A percentile compares a stretch with the other conserved stretches of the same genome.
phyloP scores from a whole-genome alignment of 2,888 invertebrate genomes.

The Eilema griseolum region DNA sequence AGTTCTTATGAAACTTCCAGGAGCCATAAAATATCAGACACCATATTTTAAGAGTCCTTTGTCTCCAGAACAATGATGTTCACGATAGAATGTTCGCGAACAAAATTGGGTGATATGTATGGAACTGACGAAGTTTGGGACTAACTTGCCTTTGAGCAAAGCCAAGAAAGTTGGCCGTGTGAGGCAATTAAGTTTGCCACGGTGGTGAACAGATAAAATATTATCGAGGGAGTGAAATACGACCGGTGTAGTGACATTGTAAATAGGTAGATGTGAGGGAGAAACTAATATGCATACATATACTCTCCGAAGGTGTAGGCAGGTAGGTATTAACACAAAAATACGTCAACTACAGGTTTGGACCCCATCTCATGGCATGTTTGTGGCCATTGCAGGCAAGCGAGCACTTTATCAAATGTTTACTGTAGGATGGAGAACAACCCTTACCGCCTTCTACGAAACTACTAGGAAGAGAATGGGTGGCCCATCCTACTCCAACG shows the following conservation, averaged over 20 bases:
- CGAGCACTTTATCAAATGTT: too few species aligned
- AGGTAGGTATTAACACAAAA: too few species aligned
- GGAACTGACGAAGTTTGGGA: slow-evolving; percentile 46
- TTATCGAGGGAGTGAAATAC: slow-evolving; percentile 23
- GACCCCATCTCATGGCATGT: slow-evolving; percentile 8
- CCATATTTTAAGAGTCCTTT: slow-evolving; percentile 52
- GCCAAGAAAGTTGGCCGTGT: slow-evolving; percentile 52
- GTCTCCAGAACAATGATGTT: slow-evolving; percentile 46
- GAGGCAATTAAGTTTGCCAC: slow-evolving; percentile 44
- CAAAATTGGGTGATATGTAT: slow-evolving; percentile 50
- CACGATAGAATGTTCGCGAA: slow-evolving; percentile 38
- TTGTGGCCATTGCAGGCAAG: too few species aligned
- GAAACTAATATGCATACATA: not conserved
- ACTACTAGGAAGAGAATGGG: too few species aligned
- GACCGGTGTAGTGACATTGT: slow-evolving; percentile 26
- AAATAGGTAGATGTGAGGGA: slow-evolving; percentile 32
- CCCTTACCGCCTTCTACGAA: too few species aligned
- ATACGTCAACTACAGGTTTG: slow-evolving; percentile 20
- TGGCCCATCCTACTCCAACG: too few species aligned
- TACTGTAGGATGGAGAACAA: too few species aligned
- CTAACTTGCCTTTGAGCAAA: slow-evolving; percentile 42
- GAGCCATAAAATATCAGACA: slow-evolving; percentile 45
- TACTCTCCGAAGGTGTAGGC: too few species aligned
- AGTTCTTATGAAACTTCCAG: slow-evolving; percentile 34
- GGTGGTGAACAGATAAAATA: slow-evolving; percentile 38